These are phyloP conservation scores for Mastacembelus armatus DNA, from an alignment of 2,797 vertebrate genomes.

Conservation along the genomic window DNA sequence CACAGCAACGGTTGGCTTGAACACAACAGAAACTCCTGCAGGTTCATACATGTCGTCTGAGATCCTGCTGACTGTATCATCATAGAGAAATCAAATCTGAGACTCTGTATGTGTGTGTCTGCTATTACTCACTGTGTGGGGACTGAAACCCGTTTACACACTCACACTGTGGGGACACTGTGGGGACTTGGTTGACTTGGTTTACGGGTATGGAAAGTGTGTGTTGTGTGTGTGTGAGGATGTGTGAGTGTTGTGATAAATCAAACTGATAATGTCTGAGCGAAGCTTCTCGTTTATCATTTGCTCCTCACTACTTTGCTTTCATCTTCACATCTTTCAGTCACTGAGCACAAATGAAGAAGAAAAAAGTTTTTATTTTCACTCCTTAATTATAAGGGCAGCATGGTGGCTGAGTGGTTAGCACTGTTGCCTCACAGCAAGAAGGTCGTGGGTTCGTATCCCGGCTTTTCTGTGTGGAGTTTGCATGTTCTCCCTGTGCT, in stretches of 20 bases:
- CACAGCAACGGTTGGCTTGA: slow-evolving; percentile 71
- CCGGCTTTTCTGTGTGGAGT: too few species aligned
- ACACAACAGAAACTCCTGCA: slow-evolving; percentile 86
- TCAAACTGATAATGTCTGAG: slow-evolving; percentile 24
- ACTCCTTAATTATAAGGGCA: not conserved
- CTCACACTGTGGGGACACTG: not conserved
- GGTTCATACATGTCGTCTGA: slow-evolving; percentile 79
- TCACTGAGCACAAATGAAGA: not conserved
- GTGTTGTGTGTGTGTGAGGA: slow-evolving; percentile 15
- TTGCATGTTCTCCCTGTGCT: too few species aligned
- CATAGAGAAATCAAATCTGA: slow-evolving; percentile 43
- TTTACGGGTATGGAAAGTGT: too few species aligned
- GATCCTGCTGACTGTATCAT: slow-evolving; percentile 51
- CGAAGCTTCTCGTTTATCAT: slow-evolving; percentile 26
- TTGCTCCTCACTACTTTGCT: slow-evolving; percentile 1
- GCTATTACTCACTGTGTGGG: too few species aligned
- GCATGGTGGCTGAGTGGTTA: too few species aligned
- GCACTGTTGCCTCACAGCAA: too few species aligned
- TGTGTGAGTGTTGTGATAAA: slow-evolving; percentile 12
- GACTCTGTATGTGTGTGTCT: slow-evolving; percentile 11
- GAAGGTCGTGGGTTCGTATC: too few species aligned
- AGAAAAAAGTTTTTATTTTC: not conserved
- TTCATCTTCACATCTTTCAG: not conserved
- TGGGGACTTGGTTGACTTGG: too few species aligned
- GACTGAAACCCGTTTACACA: too few species aligned